Percentiles rank a stretch among this genome's conserved stretches.
Conservation (phyloP, 35 echinoderm and acorn worm genomes). For the Ophioderma brevispina region DNA sequence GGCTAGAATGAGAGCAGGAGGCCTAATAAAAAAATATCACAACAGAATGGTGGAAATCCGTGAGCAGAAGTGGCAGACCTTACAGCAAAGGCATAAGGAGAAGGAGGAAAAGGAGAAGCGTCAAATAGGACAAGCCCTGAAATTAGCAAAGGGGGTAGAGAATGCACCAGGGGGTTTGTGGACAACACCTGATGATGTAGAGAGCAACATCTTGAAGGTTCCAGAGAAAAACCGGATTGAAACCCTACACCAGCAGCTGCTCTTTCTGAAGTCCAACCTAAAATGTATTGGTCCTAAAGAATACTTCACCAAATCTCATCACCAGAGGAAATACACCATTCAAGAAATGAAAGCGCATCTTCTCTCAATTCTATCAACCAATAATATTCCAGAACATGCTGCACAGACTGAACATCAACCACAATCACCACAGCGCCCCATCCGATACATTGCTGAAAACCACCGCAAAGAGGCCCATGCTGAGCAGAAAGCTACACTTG, state of each 20-base stretch:
- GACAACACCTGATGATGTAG: background rate
- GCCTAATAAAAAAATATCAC: background rate
- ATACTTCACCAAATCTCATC: too few species aligned
- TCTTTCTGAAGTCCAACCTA: background rate
- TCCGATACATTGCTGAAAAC: too few species aligned
- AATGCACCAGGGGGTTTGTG: background rate
- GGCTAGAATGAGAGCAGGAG: background rate
- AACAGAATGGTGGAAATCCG: conserved; percentile 8
- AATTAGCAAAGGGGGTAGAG: background rate
- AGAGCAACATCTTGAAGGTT: background rate
- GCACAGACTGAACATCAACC: background rate
- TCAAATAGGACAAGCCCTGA: background rate
- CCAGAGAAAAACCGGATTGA: too few species aligned
- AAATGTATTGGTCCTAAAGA: background rate
- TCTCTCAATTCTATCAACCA: background rate
- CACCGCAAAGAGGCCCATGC: too few species aligned
- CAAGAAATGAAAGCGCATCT: background rate
- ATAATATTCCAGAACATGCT: background rate
- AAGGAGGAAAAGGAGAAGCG: conserved; percentile 9
- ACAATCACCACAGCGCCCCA: too few species aligned
- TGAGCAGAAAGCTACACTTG: too few species aligned
- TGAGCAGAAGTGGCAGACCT: background rate
- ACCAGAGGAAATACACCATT: background rate
- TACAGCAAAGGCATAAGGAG: conserved; percentile 28
- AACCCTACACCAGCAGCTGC: background rate